Base-by-base conservation (phyloP, 2,888 invertebrate species). In the Enchytraeus crypticus region DNA sequence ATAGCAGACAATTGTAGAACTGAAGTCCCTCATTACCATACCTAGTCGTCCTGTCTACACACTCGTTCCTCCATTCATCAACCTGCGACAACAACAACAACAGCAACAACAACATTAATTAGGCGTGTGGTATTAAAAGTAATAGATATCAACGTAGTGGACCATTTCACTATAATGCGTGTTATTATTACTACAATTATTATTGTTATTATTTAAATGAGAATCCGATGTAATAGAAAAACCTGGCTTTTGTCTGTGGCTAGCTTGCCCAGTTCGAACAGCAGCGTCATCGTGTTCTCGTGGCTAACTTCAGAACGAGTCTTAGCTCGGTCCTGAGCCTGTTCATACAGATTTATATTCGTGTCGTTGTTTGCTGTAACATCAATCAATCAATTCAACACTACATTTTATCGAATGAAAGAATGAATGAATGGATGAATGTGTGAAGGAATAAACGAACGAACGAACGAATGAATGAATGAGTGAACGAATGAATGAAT, bases 61-160 rank as follows among this genome's bases (percentile, higher is more conserved):
- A 62, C 29, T 62, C 59, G 5, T 62, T 47, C 30, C 59, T 59
- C 62, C 62, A 62, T 30, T 45, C 55, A 27, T 54, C 59, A 26
- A 59, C 62, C 55, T 62, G 49, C n/a, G 27, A 29, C 8, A 53
- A 47, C 49, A 47, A 38, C 11, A 38, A 38, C 38, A 38, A 38
- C 11, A 38, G 38, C 18, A 38, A n/a, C n/a, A n/a, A n/a, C n/a
- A n/a, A n/a, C n/a, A n/a, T n/a, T n/a, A n/a, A n/a, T n/a, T n/a
- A n/a, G n/a, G n/a, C n/a, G n/a, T n/a, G n/a, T n/a, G n/a, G n/a
- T n/a, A n/a, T n/a, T n/a, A n/a, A n/a, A n/a, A n/a, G n/a, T n/a
- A n/a, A n/a, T n/a, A n/a, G n/a, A n/a, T n/a, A n/a, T n/a, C n/a
- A n/a, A n/a, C n/a, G n/a, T n/a, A n/a, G n/a, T n/a, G n/a, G n/a